Evolutionary conservation across 2,888 invertebrate genomes (phyloP).

Genomic region (Silvanus unidentatus): DNA sequence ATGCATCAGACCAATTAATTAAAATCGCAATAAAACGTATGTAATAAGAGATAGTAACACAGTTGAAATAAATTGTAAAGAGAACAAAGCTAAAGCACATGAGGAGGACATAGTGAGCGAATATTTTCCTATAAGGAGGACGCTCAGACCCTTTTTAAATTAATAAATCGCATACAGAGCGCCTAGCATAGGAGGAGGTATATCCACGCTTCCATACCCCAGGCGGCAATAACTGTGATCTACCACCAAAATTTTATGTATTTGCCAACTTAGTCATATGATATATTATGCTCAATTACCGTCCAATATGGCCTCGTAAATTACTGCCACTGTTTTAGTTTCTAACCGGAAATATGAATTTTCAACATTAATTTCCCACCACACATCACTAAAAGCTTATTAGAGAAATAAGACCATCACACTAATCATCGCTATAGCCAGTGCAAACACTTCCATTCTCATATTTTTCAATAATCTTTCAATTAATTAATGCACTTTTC

Average conservation of each 20-base stretch:
- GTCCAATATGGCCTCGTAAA: conserved; percentile 25
- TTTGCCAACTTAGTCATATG: conserved; percentile 31
- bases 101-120: background rate
- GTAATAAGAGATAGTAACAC: conserved; percentile 10
- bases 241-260: conserved; percentile 39
- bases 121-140: conserved; percentile 13
- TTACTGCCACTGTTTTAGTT: conserved; percentile 21
- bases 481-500: too few relatives aligned
- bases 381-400: conserved; percentile 12
- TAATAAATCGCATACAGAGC: conserved; percentile 19
- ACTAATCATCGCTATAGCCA: background rate
- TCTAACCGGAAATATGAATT: conserved; percentile 13
- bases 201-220: conserved; percentile 25
- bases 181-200: conserved; percentile 2
- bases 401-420: background rate
- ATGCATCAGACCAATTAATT: conserved; percentile 13
- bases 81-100: background rate
- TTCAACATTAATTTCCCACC: conserved; percentile 6
- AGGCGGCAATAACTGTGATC: conserved; percentile 39
- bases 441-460: too few relatives aligned
- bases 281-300: conserved; percentile 30
- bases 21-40: conserved; percentile 16
- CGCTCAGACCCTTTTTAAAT: conserved; percentile 17
- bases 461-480: too few relatives aligned
- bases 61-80: conserved; percentile 1